phyloP scores from a whole-genome alignment of 2,113 vertebrate genomes.

The Genyomyrus donnyi region DNA sequence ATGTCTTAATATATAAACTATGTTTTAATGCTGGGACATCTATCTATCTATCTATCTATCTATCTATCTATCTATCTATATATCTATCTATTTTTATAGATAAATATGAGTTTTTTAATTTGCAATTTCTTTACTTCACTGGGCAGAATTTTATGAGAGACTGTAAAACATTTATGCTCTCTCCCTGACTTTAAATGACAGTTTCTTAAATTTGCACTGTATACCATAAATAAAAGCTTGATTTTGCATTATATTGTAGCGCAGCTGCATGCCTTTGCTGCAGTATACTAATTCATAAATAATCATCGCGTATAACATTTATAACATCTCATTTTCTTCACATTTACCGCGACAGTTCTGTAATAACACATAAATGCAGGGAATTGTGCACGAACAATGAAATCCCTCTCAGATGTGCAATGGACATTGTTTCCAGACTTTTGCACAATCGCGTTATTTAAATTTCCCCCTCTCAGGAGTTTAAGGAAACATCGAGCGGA shows the following conservation, averaged over 20 bases:
- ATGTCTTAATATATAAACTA: not conserved
- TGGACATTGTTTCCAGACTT: not conserved
- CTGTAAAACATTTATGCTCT: not conserved
- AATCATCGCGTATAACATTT: not conserved
- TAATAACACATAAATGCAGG: not conserved
- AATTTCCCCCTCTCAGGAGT: not conserved
- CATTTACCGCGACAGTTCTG: not conserved
- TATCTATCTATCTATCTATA: too few relatives aligned
- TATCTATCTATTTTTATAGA: not conserved
- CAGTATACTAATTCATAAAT: not conserved
- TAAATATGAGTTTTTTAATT: not conserved
- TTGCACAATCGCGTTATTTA: not conserved
- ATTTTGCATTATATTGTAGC: not conserved
- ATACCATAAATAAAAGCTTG: not conserved
- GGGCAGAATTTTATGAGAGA: not conserved
- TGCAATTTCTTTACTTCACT: not conserved
- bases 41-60: too few relatives aligned
- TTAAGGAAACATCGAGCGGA: not conserved
- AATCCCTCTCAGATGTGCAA: not conserved
- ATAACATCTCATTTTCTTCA: not conserved
- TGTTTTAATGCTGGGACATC: not conserved
- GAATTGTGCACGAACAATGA: not conserved
- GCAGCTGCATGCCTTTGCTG: not conserved
- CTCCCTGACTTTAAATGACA: not conserved
- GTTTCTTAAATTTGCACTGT: not conserved